Evolutionary conservation across 2,113 vertebrate species (phyloP), one percentile per base, ranked within the genome.

Genomic region (Turnix velox): DNA sequence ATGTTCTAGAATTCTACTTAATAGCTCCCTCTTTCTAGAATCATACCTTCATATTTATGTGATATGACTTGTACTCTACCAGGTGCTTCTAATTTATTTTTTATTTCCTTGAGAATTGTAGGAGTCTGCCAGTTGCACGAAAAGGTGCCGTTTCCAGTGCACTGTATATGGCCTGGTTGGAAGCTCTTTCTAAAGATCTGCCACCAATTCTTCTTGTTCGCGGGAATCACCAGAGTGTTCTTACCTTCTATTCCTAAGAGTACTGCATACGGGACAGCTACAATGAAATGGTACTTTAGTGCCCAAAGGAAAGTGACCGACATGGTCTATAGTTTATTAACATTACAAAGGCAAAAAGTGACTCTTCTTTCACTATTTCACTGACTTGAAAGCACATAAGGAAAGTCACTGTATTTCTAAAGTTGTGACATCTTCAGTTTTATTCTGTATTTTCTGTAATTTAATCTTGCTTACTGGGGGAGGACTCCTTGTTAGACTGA

Each of bases 151-250:
- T 99, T 69, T 99, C 99, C 68, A 99, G 99, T 68, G 98, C 99
- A 2, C 97, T 99, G 14, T 99, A 99, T 93, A 99, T 99, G 99
- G 98, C 98, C 58, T 99, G 99, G 99, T 95, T 99, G 95, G 99
- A 99, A 96, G 98, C 92, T 3, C 96, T 99, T 31, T 99, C 99
- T 58, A 98, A 98, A 96, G 98, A 99, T 88, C 98, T 99, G 78
- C 99, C 99, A 4, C 99, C 99, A 30, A 97, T 99, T 90, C 98
- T 99, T 1, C 97, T 99, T 31, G 99, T 99, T 55, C 99, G 99
- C 48, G 99, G 99, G 58, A 99, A 99, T 97, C 99, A 99, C 93
- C 99, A 99, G 98, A 99, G 99, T 27, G 99, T 99, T 94, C 99
- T 99, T 92, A 99, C 99, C 61, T 99, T 99, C 98, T 99, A 99